Base-by-base conservation (phyloP, 2,888 invertebrate species). In the Leptogaster cylindrica region DNA sequence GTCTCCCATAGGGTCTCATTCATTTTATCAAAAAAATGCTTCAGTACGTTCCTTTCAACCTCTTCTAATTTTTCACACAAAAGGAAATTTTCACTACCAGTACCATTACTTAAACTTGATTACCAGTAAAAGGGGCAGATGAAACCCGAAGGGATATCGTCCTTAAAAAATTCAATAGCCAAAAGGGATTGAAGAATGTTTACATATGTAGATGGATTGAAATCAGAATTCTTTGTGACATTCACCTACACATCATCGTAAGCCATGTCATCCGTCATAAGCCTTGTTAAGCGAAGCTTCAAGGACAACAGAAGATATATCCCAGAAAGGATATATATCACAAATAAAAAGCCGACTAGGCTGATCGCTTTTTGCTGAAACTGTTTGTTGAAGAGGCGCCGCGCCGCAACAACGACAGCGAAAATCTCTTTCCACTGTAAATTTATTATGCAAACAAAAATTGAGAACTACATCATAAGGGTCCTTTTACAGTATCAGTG, bases 241-340 rank as follows among this genome's bases (percentile, higher is more conserved):
- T 25, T 44, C 44, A 61, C 61, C 61, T 44, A 44, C 61, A 46
- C 44, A 27, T 61, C 44, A 44, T 7, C 16, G 12, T n/a, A 44
- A 61, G 36, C 14, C 44, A 61, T 61, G 68, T 68, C 68, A 68
- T 68, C 68, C 63, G 68, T 68, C 61, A 66, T 68, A 68, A 67
- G 65, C 66, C 52, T 48, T 58, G 66, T 65, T 55, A 50, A 69
- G 65, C 65, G 65, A 65, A 50, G 58, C 67, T 66, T 67, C 69
- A 67, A 67, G 69, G 69, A 64, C 69, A 46, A 44, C 28, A 27
- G 36, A 44, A 14, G 27, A 18, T 20, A 58, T 36, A n/a, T 28
- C 6, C 12, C 18, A 5, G 10, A 27, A 25, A n/a, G 20, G 25
- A 23, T 16, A 16, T 27, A 25, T 44, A 10, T 16, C 25, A 14